phyloP scores from a whole-genome alignment of 2,888 invertebrate genomes.

The Euplagia quadripunctaria region DNA sequence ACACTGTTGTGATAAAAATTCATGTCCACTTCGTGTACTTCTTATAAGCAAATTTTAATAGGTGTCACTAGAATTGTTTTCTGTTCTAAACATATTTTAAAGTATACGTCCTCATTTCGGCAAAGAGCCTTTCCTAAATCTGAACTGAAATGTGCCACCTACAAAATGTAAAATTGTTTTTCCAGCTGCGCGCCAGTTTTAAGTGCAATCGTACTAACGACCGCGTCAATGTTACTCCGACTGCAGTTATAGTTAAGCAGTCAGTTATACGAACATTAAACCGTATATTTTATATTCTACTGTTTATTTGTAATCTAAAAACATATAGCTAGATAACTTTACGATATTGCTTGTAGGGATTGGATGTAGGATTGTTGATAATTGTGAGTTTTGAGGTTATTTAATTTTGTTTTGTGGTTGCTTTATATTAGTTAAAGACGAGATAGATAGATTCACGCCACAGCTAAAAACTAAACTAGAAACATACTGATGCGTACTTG shows the following conservation, averaged over 20 bases:
- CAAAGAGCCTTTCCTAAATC: neutral
- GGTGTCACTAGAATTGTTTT: neutral
- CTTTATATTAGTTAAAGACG: no score
- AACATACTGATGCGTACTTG: no score
- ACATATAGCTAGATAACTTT: neutral
- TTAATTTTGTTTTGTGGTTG: no score
- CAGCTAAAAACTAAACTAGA: no score
- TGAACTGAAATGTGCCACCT: neutral
- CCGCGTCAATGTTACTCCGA: constrained; percentile 21
- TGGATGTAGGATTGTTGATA: no score
- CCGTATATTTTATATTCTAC: no score
- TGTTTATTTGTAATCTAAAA: no score
- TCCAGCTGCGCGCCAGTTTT: constrained; percentile 23
- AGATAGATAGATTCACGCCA: no score
- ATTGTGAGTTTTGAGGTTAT: no score
- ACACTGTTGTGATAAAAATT: no score
- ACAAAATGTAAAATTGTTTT: constrained; percentile 21
- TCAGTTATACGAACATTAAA: constrained; percentile 23
- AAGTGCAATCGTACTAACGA: constrained; percentile 32
- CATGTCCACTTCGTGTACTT: no score
- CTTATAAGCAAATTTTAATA: neutral
- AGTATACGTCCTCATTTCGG: neutral
- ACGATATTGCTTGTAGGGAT: no score
- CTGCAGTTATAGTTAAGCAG: constrained; percentile 34
- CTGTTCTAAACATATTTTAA: neutral